Evolutionary conservation across 2,797 vertebrate species (phyloP).

Genomic region (Cacajao melanocephalus): DNA sequence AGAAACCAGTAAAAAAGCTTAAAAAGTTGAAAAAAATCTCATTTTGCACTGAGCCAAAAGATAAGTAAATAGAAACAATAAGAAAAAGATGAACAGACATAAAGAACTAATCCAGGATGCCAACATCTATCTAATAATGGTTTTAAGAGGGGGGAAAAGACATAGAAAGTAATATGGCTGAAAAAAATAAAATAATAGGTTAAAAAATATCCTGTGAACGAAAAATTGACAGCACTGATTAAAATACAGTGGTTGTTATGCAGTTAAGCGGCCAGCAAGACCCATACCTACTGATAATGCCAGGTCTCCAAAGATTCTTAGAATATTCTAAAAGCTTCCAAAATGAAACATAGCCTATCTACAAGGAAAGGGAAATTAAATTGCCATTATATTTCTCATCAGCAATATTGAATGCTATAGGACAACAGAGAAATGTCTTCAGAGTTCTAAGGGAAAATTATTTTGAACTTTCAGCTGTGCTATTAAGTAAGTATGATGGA

Average conservation of each 20-base stretch:
- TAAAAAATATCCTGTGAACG: background rate
- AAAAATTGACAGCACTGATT: background rate
- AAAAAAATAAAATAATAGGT: background rate
- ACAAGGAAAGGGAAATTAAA: background rate
- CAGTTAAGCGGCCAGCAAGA: background rate
- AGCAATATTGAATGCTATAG: background rate
- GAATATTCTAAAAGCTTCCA: background rate
- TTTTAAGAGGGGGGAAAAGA: background rate
- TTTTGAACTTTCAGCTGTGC: background rate
- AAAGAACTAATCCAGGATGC: background rate
- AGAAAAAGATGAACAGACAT: background rate
- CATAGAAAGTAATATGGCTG: background rate
- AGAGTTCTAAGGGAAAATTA: conserved; percentile 11
- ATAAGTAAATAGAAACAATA: background rate
- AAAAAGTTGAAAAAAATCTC: background rate
- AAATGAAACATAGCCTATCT: background rate
- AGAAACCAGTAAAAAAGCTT: background rate
- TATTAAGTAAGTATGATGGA: background rate
- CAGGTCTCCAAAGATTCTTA: background rate
- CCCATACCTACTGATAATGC: background rate
- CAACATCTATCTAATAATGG: background rate
- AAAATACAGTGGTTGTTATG: background rate
- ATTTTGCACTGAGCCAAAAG: background rate
- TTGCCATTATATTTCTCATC: background rate
- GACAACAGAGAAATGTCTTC: background rate